These are phyloP conservation scores for Ailurus styani DNA, from an alignment of 2,113 vertebrate genomes.

Conservation along the genomic window DNA sequence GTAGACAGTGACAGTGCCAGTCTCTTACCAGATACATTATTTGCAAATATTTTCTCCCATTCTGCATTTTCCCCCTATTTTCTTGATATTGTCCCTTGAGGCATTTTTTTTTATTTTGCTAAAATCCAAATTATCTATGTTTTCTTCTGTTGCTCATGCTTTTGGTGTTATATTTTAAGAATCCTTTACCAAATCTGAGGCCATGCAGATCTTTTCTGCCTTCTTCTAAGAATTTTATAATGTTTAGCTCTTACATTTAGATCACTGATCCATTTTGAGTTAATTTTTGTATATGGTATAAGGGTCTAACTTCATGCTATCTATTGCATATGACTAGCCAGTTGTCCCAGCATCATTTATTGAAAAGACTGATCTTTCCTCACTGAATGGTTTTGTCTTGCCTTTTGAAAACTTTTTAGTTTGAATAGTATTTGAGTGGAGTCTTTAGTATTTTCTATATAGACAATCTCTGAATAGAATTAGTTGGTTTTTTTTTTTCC, in stretches of 20 bases:
- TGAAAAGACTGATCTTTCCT: neutral
- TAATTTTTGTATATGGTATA: neutral
- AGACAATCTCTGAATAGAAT: neutral
- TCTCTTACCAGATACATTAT: neutral
- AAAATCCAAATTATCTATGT: neutral
- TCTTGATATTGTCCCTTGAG: neutral
- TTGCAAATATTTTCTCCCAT: neutral
- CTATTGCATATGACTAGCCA: neutral
- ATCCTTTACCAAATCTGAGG: neutral
- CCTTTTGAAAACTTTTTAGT: neutral
- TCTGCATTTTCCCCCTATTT: neutral
- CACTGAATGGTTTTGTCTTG: neutral
- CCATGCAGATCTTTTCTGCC: neutral
- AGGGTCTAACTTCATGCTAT: neutral
- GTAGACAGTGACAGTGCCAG: neutral
- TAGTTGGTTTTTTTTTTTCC: neutral
- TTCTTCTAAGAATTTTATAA: neutral
- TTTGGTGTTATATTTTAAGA: neutral
- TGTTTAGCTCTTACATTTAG: neutral
- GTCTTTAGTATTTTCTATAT: neutral
- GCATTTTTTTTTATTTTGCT: neutral
- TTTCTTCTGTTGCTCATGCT: neutral
- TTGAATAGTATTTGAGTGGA: neutral
- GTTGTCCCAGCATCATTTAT: neutral
- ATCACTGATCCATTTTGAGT: neutral